Conservation (phyloP, 2,113 vertebrate species). For the Lagenorhynchus albirostris region DNA sequence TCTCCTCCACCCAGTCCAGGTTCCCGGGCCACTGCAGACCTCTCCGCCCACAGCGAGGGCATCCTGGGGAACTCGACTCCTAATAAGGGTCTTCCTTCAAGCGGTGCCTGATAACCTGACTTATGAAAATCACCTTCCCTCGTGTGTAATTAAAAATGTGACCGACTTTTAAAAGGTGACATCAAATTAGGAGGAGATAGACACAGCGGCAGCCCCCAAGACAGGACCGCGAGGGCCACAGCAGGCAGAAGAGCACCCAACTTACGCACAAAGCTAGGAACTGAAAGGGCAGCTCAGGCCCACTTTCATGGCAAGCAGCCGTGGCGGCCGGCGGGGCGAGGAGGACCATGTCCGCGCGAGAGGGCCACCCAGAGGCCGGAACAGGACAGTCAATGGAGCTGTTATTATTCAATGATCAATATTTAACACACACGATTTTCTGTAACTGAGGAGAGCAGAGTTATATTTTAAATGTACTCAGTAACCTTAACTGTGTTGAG, state of each 20-base stretch:
- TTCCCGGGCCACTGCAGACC: background rate
- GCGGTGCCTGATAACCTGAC: background rate
- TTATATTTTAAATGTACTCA: background rate
- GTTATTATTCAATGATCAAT: background rate
- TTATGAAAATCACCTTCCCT: background rate
- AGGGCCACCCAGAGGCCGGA: background rate
- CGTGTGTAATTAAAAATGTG: background rate
- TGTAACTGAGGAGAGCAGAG: background rate
- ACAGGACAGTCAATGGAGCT: background rate
- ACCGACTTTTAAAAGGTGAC: background rate
- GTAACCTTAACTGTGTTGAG: background rate
- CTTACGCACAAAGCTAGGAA: background rate
- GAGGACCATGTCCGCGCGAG: background rate
- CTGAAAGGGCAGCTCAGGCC: too few relatives aligned
- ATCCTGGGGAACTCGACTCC: background rate
- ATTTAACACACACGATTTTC: background rate
- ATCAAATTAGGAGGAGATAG: background rate
- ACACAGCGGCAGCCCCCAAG: background rate
- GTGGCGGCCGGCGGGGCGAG: background rate
- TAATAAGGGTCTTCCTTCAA: background rate
- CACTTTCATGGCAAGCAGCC: too few relatives aligned
- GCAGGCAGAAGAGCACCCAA: background rate
- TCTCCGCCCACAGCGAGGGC: background rate
- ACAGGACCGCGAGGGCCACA: accelerated
- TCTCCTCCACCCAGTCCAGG: background rate